These are phyloP conservation scores for Panthera tigris DNA, from an alignment of 2,113 vertebrate genomes.

Conservation along the genomic window DNA sequence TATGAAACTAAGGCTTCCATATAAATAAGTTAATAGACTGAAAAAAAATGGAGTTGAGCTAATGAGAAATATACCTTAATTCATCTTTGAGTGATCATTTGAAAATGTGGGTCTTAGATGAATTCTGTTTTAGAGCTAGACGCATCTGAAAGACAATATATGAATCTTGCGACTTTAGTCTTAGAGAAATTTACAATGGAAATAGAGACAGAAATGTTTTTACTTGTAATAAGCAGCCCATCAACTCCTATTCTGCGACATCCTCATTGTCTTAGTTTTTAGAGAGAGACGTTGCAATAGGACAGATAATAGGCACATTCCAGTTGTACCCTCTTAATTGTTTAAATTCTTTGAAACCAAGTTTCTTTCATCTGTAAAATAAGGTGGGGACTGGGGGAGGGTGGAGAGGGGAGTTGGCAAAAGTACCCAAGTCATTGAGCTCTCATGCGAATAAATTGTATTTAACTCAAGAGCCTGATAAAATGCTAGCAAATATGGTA, in stretches of 20 bases:
- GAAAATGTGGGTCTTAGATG: constrained; percentile 21
- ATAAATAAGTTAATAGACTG: not conserved
- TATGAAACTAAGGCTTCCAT: not conserved
- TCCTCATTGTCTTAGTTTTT: not conserved
- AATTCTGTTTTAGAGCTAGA: constrained; percentile 40
- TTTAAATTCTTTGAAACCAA: not conserved
- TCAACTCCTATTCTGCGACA: not conserved
- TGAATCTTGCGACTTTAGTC: constrained; percentile 57
- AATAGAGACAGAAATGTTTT: constrained; percentile 52
- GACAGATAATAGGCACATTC: not conserved
- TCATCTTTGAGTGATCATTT: not conserved
- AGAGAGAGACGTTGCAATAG: not conserved
- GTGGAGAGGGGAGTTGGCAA: not conserved
- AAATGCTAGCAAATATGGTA: not conserved
- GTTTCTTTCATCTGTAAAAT: not conserved
- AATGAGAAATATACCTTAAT: constrained; percentile 11
- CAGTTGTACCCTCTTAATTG: not conserved
- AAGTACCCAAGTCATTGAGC: not conserved
- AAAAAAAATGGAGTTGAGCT: constrained; percentile 5
- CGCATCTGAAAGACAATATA: constrained; percentile 62
- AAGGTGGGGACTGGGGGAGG: not conserved
- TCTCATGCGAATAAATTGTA: not conserved
- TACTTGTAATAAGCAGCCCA: constrained; percentile 21
- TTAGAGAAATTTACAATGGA: constrained; percentile 67
- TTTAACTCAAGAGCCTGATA: not conserved